Conservation (phyloP, 1,140 invertebrate species). For the Drosophila nasuta region DNA sequence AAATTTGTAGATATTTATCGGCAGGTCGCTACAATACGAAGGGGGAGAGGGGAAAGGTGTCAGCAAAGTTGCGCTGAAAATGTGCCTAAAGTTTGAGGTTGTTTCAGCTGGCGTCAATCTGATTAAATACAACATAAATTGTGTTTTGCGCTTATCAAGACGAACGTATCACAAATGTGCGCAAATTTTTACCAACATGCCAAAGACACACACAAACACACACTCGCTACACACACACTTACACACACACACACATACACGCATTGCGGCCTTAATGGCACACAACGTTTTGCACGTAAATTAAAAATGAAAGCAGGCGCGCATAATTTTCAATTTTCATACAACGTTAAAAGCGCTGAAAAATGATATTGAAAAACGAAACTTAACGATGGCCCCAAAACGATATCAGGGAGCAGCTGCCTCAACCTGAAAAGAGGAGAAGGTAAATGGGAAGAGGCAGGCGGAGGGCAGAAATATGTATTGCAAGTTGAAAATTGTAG, state of each 20-base stretch:
- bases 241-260: constrained; percentile 22
- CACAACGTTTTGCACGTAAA: constrained; percentile 53
- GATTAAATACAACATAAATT: constrained; percentile 78
- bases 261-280: constrained; percentile 30
- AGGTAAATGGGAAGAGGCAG: background rate
- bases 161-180: constrained; percentile 45
- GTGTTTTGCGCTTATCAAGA: constrained; percentile 41
- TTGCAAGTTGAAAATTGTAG: constrained; percentile 25
- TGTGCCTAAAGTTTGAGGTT: constrained; percentile 17
- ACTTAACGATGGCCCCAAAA: constrained; percentile 44
- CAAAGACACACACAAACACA: constrained; percentile 35
- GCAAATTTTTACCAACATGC: constrained; percentile 57
- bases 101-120: constrained; percentile 60
- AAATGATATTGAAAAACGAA: constrained; percentile 60
- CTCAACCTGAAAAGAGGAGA: background rate
- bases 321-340: constrained; percentile 64
- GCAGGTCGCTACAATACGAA: background rate
- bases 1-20: constrained; percentile 39
- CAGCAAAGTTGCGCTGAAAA: constrained; percentile 7
- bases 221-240: constrained; percentile 1
- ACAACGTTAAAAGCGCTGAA: constrained; percentile 46
- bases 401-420: background rate
- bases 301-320: constrained; percentile 56
- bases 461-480: background rate
- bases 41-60: background rate